Conservation (phyloP, 1,140 invertebrate species). For the Elymnias hypermnestra region DNA sequence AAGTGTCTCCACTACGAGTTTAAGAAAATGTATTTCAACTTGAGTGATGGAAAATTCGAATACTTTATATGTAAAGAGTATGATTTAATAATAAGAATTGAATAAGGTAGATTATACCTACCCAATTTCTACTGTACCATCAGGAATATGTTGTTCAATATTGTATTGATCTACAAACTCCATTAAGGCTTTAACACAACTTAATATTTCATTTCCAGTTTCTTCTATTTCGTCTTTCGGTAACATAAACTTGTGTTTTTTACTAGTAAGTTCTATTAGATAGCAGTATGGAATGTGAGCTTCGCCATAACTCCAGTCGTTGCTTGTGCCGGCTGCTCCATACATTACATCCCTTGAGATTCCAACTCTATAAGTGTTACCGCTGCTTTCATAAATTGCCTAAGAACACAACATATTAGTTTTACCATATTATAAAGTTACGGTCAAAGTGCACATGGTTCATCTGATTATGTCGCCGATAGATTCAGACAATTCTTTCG, state of each 20-base stretch:
- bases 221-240: conserved; percentile 82
- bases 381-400: conserved; percentile 52
- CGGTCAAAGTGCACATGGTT: too few species aligned
- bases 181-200: conserved; percentile 78
- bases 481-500: too few species aligned
- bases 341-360: conserved; percentile 65
- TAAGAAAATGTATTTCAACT: too few species aligned
- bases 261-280: conserved; percentile 83
- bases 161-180: conserved; percentile 46
- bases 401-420: conserved; percentile 25
- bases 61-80: too few species aligned
- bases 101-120: too few species aligned
- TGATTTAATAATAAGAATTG: too few species aligned
- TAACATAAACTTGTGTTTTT: conserved; percentile 80
- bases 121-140: too few species aligned
- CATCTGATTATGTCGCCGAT: neutral
- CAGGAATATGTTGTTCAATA: neutral
- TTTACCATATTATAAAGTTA: too few species aligned
- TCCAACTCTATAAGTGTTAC: conserved; percentile 61
- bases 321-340: conserved; percentile 79
- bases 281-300: conserved; percentile 80
- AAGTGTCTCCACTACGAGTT: too few species aligned
- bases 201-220: conserved; percentile 80
- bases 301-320: conserved; percentile 81
- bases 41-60: too few species aligned